Percentiles rank a stretch among this genome's conserved stretches.
Conservation (phyloP, 2,888 invertebrate genomes). For the Ennomos erosarius region DNA sequence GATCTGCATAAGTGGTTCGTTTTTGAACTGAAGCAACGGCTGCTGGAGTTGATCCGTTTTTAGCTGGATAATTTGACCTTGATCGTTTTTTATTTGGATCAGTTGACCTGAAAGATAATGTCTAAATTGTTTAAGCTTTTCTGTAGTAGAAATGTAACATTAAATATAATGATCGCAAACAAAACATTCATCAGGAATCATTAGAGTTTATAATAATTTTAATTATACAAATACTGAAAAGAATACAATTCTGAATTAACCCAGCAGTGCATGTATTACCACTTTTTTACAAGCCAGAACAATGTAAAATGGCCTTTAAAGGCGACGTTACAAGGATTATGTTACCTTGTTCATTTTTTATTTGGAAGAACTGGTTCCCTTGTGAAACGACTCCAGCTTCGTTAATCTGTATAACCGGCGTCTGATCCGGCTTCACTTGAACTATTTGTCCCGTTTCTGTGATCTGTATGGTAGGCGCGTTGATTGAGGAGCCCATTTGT, state of each 20-base stretch:
- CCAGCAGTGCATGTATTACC: no score
- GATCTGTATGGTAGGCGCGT: constrained; percentile 79
- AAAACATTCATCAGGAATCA: no score
- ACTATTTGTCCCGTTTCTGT: constrained; percentile 80
- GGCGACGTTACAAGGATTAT: background rate
- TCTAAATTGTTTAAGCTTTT: background rate
- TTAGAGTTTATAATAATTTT: no score
- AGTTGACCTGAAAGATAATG: constrained; percentile 55
- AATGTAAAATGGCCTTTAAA: no score
- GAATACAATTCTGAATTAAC: no score
- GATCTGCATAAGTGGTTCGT: constrained; percentile 65
- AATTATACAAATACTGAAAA: no score
- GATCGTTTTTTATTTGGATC: constrained; percentile 76
- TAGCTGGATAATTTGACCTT: constrained; percentile 76
- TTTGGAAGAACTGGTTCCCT: constrained; percentile 69
- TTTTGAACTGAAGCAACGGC: constrained; percentile 66
- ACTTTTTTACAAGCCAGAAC: no score
- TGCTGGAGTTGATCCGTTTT: constrained; percentile 71
- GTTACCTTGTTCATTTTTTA: constrained; percentile 73
- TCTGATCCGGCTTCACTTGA: constrained; percentile 70
- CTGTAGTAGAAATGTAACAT: no score
- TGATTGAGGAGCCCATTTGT: constrained; percentile 75
- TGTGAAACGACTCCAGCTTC: constrained; percentile 58
- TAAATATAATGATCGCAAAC: no score
- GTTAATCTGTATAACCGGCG: constrained; percentile 69